These are phyloP conservation scores for Luffia ferchaultella DNA, from an alignment of 2,888 invertebrate genomes.

Conservation along the genomic window DNA sequence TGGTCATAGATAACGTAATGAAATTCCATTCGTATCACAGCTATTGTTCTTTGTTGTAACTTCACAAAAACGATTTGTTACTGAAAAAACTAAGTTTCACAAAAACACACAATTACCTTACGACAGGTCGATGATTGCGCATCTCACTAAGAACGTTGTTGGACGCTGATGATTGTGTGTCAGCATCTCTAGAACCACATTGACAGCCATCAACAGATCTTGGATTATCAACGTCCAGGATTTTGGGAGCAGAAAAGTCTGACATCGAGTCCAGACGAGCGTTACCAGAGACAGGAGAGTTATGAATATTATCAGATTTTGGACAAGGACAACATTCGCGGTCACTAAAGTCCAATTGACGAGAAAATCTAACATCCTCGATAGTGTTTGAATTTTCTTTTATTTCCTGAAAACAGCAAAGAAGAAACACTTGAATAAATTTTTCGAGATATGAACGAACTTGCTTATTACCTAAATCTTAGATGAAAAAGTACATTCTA, in stretches of 20 bases:
- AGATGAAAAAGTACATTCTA: too few relatives aligned
- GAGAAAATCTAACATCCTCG: constrained; percentile 8
- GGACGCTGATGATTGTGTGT: constrained; percentile 38
- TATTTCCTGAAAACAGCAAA: constrained; percentile 1
- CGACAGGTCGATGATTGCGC: constrained; percentile 22
- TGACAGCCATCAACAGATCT: constrained; percentile 27
- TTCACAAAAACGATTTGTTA: too few relatives aligned
- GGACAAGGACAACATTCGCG: constrained; percentile 45
- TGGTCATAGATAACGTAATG: too few relatives aligned
- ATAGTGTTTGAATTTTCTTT: neutral
- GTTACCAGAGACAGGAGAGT: neutral
- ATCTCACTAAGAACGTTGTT: constrained; percentile 29
- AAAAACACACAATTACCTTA: constrained; percentile 24
- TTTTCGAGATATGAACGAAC: neutral
- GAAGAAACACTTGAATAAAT: neutral
- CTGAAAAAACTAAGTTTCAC: too few relatives aligned
- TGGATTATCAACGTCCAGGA: neutral
- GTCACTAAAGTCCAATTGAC: constrained; percentile 20
- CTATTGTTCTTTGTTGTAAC: too few relatives aligned
- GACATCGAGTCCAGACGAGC: neutral
- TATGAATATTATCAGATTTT: constrained; percentile 6
- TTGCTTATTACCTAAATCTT: too few relatives aligned
- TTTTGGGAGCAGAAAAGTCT: neutral
- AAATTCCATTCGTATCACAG: too few relatives aligned
- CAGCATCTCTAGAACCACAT: constrained; percentile 25